A percentile compares a stretch with the other conserved stretches of the same genome.
Evolutionary conservation across 2,113 vertebrate genomes (phyloP).

Genomic region (Fulmarus glacialis): DNA sequence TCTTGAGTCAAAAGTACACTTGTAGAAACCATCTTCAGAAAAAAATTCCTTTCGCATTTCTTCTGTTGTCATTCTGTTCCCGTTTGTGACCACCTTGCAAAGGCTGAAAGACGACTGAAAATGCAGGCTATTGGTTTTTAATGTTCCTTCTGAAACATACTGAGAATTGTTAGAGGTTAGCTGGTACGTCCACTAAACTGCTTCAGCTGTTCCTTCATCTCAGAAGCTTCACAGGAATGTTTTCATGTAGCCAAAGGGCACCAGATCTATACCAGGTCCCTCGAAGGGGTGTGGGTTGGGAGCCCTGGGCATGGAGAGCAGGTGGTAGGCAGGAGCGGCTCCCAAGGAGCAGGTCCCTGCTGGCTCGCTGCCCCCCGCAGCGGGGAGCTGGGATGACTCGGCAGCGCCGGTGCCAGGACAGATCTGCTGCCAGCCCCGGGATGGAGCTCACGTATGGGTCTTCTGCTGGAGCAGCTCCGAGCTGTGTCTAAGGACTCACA

Average conservation of each 20-base stretch:
- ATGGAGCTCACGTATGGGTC: neutral
- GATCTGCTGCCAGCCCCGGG: neutral
- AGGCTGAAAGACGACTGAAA: neutral
- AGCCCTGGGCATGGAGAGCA: neutral
- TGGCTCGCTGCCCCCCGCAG: neutral
- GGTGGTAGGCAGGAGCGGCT: neutral
- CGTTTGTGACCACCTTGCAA: neutral
- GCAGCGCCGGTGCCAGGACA: neutral
- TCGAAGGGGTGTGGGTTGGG: neutral
- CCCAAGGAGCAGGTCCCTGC: rapidly evolving
- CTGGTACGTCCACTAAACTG: neutral
- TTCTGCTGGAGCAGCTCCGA: neutral
- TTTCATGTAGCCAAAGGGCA: neutral
- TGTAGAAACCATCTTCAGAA: neutral
- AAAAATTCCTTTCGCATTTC: neutral
- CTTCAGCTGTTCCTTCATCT: neutral
- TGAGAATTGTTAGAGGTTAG: neutral
- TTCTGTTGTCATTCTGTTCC: neutral
- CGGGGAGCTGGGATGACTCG: neutral
- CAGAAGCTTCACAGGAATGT: neutral
- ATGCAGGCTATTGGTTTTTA: neutral
- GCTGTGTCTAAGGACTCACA: neutral
- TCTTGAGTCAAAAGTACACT: neutral
- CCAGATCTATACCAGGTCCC: neutral
- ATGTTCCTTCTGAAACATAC: neutral